These are phyloP conservation scores for Xenentodon cancila DNA, from an alignment of 2,797 vertebrate species.

Conservation along the genomic window DNA sequence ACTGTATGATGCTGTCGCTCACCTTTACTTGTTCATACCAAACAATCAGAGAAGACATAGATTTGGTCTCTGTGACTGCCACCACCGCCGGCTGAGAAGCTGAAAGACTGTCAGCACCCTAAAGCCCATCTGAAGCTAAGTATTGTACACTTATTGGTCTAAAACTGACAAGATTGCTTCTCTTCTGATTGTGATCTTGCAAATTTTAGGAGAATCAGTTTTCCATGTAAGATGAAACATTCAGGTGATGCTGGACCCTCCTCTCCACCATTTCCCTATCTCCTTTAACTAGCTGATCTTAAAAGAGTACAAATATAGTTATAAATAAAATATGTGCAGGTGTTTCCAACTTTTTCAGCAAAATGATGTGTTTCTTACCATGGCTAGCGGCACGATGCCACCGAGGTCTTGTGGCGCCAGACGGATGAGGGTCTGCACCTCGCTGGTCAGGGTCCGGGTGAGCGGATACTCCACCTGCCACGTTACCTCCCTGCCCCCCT, in stretches of 20 bases:
- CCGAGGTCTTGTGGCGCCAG: conserved; percentile 91
- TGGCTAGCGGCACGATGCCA: conserved; percentile 91
- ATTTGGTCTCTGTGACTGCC: too few relatives aligned
- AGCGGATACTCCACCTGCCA: conserved; percentile 96
- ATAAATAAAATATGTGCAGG: neutral
- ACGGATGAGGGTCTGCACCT: conserved; percentile 88
- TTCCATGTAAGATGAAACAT: neutral
- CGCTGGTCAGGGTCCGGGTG: conserved; percentile 79
- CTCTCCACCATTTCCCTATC: too few relatives aligned
- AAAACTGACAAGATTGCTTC: too few relatives aligned
- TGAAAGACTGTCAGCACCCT: too few relatives aligned
- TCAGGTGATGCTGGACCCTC: too few relatives aligned
- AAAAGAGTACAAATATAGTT: neutral
- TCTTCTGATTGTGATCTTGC: neutral
- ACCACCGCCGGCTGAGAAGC: too few relatives aligned
- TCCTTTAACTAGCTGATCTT: neutral
- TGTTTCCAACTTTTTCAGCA: neutral
- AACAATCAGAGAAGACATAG: too few relatives aligned
- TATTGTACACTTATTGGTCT: too few relatives aligned
- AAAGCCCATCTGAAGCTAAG: too few relatives aligned
- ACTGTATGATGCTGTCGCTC: too few relatives aligned
- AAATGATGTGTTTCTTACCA: conserved; percentile 83
- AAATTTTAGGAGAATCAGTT: neutral
- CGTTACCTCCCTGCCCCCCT: conserved; percentile 87
- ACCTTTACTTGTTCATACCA: too few relatives aligned